Evolutionary conservation across 1,140 invertebrate genomes (phyloP).

Genomic region (Hydropsyche tenuis): DNA sequence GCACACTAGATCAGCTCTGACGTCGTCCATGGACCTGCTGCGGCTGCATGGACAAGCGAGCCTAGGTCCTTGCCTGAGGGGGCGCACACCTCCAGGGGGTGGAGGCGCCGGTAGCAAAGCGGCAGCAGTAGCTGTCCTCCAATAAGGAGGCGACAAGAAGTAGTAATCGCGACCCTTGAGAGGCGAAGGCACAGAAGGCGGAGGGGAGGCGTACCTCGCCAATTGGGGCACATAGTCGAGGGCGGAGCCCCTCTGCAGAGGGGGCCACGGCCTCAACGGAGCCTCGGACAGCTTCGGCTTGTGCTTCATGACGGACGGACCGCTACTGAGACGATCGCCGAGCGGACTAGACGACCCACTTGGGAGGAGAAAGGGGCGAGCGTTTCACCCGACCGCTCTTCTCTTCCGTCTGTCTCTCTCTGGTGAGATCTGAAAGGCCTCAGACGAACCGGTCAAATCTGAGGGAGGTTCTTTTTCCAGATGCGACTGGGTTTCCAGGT

Average conservation of each 20-base stretch:
- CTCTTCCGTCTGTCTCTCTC: no score
- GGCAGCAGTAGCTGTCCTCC: conserved; percentile 69
- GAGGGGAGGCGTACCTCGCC: conserved; percentile 64
- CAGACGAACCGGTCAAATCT: no score
- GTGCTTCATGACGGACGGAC: conserved; percentile 60
- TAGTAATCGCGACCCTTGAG: conserved; percentile 72
- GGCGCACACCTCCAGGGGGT: conserved; percentile 54
- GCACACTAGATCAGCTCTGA: conserved; percentile 68
- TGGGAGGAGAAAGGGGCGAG: conserved; percentile 20
- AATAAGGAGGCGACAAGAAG: conserved; percentile 71
- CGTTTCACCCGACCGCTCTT: not conserved
- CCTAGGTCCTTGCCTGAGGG: conserved; percentile 60
- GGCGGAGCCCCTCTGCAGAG: conserved; percentile 62
- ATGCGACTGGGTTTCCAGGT: no score
- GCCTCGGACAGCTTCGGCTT: conserved; percentile 49
- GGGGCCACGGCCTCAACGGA: conserved; percentile 61
- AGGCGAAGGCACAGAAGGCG: conserved; percentile 60
- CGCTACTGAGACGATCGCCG: conserved; percentile 54
- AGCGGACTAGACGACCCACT: conserved; percentile 10
- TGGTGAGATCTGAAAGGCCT: no score
- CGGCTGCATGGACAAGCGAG: conserved; percentile 66
- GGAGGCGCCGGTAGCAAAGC: conserved; percentile 58
- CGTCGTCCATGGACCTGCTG: conserved; percentile 74
- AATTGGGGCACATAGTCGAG: conserved; percentile 65
- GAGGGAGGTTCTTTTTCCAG: no score